These are phyloP conservation scores for Tenualosa ilisha DNA, from an alignment of 2,797 vertebrate species.

Conservation along the genomic window DNA sequence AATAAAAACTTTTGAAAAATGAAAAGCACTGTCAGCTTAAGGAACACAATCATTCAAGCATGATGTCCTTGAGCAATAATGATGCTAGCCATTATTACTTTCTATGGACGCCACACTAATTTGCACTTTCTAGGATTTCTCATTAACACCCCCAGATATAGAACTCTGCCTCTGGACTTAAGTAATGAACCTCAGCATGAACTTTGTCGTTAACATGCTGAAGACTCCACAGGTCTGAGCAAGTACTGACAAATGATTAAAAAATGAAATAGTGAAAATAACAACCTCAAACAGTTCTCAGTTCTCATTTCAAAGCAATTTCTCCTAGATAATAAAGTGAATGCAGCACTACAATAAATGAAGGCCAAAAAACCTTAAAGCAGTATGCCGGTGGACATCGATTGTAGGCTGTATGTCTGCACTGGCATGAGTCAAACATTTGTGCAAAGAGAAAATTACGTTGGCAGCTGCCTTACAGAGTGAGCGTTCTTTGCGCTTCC, in stretches of 20 bases:
- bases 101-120: constrained; percentile 33
- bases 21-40: neutral
- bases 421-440: too few species aligned
- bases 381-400: too few species aligned
- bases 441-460: too few species aligned
- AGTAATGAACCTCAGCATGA: neutral
- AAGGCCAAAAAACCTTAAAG: neutral
- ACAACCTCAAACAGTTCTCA: neutral
- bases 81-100: neutral
- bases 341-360: neutral
- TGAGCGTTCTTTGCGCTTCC: too few species aligned
- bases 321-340: neutral
- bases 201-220: neutral
- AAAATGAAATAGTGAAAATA: neutral
- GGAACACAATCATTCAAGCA: neutral
- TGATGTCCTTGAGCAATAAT: constrained; percentile 18
- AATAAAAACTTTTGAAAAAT: neutral
- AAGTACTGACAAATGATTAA: neutral
- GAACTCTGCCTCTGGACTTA: neutral
- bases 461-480: too few species aligned
- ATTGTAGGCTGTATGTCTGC: too few species aligned
- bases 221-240: constrained; percentile 15
- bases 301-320: neutral
- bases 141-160: constrained; percentile 42
- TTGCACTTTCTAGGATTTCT: constrained; percentile 35